Conservation (phyloP, 2,888 invertebrate genomes). For the Pollenia labialis region DNA sequence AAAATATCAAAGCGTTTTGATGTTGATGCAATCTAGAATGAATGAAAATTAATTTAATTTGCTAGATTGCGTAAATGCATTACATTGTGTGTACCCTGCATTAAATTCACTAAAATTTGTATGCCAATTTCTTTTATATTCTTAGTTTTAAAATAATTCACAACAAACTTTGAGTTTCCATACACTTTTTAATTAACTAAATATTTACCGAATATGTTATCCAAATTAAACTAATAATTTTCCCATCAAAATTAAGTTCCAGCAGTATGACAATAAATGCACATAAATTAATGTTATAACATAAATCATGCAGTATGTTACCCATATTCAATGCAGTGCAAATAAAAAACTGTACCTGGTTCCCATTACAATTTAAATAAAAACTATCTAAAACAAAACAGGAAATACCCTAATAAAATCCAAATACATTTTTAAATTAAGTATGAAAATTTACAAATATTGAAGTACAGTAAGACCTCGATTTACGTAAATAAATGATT, state of each 20-base stretch:
- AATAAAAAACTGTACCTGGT: slow-evolving; percentile 12
- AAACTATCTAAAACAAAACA: slow-evolving; percentile 28
- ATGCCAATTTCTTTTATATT: too few relatives aligned
- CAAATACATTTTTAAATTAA: slow-evolving; percentile 39
- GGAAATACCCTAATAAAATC: slow-evolving; percentile 41
- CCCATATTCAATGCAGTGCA: slow-evolving; percentile 27
- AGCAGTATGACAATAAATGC: neutral
- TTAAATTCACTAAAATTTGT: too few relatives aligned
- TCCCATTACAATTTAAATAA: slow-evolving; percentile 25
- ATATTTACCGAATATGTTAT: too few relatives aligned
- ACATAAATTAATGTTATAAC: slow-evolving; percentile 43
- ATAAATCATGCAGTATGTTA: slow-evolving; percentile 30
- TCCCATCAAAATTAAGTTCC: slow-evolving; percentile 8
- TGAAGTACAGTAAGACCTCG: neutral
- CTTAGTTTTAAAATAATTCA: too few relatives aligned
- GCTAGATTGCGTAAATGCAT: too few relatives aligned
- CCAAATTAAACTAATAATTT: neutral
- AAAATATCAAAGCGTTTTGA: too few relatives aligned
- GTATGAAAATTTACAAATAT: slow-evolving; percentile 29
- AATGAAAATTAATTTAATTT: too few relatives aligned
- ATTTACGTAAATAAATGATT: too few relatives aligned
- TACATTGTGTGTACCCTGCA: too few relatives aligned
- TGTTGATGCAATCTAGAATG: too few relatives aligned
- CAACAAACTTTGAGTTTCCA: too few relatives aligned
- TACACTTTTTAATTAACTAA: too few relatives aligned